Percentiles rank a stretch among this genome's conserved stretches.
Conservation (phyloP, 2,113 vertebrate species). For the Scomber colias region DNA sequence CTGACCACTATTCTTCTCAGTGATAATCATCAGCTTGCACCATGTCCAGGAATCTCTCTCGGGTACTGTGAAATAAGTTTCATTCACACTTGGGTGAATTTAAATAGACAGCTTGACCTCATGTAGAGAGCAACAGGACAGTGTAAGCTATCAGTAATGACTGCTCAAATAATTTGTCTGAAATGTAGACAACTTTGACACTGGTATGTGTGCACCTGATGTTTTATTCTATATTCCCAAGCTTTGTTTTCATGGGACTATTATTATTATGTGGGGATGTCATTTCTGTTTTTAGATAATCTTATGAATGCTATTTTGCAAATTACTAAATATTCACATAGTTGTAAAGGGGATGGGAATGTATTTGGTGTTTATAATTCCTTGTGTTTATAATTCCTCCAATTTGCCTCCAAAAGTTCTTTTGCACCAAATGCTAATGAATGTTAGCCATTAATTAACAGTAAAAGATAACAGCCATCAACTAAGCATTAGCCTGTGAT, state of each 20-base stretch:
- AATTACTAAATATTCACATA: too few species aligned
- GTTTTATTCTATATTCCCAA: background rate
- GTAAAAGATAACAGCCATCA: background rate
- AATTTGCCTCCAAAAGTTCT: background rate
- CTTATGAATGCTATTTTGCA: too few species aligned
- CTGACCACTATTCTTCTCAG: background rate
- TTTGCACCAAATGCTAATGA: background rate
- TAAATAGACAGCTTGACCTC: background rate
- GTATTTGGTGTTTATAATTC: background rate
- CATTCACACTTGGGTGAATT: background rate
- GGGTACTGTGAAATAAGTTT: background rate
- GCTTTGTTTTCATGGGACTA: background rate
- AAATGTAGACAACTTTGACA: background rate
- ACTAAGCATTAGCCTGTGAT: slow-evolving; percentile 4
- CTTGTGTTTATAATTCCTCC: too few species aligned
- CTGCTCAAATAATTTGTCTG: background rate
- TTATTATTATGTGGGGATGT: too few species aligned
- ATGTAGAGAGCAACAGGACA: background rate
- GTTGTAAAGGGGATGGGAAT: too few species aligned
- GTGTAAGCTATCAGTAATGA: background rate
- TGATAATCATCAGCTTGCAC: background rate
- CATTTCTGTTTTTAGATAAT: too few species aligned
- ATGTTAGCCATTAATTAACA: background rate
- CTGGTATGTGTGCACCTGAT: background rate
- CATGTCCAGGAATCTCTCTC: background rate